Conservation (phyloP, 2,113 vertebrate species). For the Heterotis niloticus region DNA sequence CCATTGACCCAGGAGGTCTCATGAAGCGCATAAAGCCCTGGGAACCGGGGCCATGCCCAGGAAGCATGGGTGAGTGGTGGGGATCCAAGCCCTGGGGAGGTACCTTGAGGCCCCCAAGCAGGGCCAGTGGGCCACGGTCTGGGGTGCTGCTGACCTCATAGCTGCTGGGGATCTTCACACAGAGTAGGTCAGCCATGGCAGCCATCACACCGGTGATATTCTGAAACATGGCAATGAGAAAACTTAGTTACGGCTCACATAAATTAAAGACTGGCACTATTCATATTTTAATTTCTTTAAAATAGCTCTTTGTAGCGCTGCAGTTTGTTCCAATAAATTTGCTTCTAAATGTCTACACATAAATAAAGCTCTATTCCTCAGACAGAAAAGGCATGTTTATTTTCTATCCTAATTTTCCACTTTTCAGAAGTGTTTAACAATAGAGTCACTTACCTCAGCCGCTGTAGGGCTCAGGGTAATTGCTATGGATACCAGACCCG, state of each 20-base stretch:
- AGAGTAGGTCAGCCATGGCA: conserved; percentile 80
- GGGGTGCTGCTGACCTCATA: conserved; percentile 84
- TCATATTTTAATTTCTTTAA: no score
- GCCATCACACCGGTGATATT: conserved; percentile 81
- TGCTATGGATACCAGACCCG: conserved; percentile 86
- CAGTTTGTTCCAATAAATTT: no score
- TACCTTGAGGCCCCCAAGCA: conserved; percentile 64
- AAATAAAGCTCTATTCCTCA: not conserved
- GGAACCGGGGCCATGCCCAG: conserved; percentile 58
- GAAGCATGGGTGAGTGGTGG: conserved; percentile 51
- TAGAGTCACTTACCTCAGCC: conserved; percentile 75
- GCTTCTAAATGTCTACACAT: no score
- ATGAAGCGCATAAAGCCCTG: conserved; percentile 58
- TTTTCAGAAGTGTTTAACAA: not conserved
- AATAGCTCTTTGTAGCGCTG: no score
- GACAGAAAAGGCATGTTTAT: not conserved
- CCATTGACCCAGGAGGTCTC: conserved; percentile 48
- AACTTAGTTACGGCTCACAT: no score
- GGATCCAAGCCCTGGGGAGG: conserved; percentile 58
- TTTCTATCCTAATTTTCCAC: not conserved
- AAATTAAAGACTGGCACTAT: no score
- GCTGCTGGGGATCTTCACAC: conserved; percentile 74
- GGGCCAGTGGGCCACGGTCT: conserved; percentile 63
- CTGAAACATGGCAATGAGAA: conserved; percentile 49
- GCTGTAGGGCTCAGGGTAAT: conserved; percentile 86